These are phyloP conservation scores for Cryptotermes secundus DNA, from an alignment of 1,140 invertebrate species.

Conservation along the genomic window DNA sequence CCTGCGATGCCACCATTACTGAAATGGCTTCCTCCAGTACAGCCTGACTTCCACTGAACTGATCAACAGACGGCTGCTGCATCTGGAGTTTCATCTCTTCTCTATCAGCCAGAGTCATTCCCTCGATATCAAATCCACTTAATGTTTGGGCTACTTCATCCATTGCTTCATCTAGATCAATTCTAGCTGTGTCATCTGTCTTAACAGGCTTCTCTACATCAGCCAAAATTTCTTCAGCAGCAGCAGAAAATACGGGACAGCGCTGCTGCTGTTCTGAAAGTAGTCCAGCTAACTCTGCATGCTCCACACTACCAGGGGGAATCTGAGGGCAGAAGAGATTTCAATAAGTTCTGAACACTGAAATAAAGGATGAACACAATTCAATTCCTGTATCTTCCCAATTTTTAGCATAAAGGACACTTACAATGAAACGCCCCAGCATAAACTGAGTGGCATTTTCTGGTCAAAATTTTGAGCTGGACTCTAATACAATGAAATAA, in stretches of 20 bases:
- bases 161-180: constrained; percentile 41
- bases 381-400: no score
- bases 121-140: neutral
- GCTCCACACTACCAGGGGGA: constrained; percentile 18
- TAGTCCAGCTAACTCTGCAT: constrained; percentile 21
- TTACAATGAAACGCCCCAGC: no score
- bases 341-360: no score
- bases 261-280: constrained; percentile 38
- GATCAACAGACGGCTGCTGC: constrained; percentile 21
- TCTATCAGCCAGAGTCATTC: neutral
- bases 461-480: no score
- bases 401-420: no score
- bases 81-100: constrained; percentile 26
- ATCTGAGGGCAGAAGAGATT: neutral
- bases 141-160: constrained; percentile 52
- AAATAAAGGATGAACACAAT: no score
- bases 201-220: constrained; percentile 31
- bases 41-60: constrained; percentile 24
- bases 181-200: constrained; percentile 22
- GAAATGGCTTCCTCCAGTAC: constrained; percentile 38
- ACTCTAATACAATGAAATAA: no score
- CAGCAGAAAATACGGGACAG: constrained; percentile 42
- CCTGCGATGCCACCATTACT: constrained; percentile 33
- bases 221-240: constrained; percentile 48
- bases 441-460: no score